Base-by-base conservation (phyloP, 2,797 vertebrate species). In the Hephaestus fuliginosus region DNA sequence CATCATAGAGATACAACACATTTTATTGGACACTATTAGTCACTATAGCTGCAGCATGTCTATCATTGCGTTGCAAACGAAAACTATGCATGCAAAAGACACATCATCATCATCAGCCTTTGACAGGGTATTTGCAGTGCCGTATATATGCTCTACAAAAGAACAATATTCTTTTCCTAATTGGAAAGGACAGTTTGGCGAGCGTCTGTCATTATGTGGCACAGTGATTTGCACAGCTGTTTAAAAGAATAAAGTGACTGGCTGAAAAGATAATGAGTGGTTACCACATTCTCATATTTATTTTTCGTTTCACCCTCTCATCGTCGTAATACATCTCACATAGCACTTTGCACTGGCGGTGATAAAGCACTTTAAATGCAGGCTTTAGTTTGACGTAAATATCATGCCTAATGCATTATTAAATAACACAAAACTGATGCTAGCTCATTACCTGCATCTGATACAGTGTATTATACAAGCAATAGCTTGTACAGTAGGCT, bases 211-310 rank as follows among this genome's bases (percentile, higher is more conserved):
- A 67, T 66, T 56, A 60, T 49, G 41, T 28, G 25, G 25, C 22
- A n/a, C 15, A 52, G 62, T 79, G 46, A 78, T 30, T 51, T 17
- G 39, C 25, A 66, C 36, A 53, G 15, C 52, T 67, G 44, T 51
- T 65, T 58, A 13, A 46, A 43, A 55, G 25, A 60, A 48, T 3
- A 36, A 63, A 53, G 14, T 36, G 28, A 7, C 20, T 51, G 20
- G 30, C 18, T 60, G 44, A 61, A 43, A 63, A 49, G 51, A 78
- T 62, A 57, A 58, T 14, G 36, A 46, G n/a, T 1, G 20, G 20
- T 62, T 43, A 56, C 7, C n/a, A 33, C 22, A 61, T 33, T 63
- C 5, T 30, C 30, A 67, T 22, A 28, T 62, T 74, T 41, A 36
- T 46, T 56, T 49, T 65, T 46, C 44, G 58, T 64, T 53, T 70